phyloP scores from a whole-genome alignment of 2,888 invertebrate genomes.

The Hirtodrosophila duncani region DNA sequence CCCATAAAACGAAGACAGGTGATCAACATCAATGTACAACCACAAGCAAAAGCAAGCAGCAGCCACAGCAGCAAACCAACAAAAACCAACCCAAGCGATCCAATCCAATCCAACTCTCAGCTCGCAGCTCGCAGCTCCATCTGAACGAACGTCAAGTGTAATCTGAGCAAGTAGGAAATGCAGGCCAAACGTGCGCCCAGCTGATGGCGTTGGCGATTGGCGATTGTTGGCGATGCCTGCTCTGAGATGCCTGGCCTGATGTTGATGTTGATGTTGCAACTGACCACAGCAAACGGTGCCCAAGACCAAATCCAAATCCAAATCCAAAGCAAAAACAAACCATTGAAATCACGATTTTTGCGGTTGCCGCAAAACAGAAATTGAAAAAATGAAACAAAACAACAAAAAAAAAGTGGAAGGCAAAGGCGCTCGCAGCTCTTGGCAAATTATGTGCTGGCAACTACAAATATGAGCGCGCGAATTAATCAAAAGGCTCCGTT shows the following conservation, averaged over 20 bases:
- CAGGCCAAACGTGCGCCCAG: conserved; percentile 71
- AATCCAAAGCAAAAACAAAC: conserved; percentile 51
- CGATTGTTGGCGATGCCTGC: conserved; percentile 46
- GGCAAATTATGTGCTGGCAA: conserved; percentile 72
- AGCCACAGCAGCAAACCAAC: conserved; percentile 2
- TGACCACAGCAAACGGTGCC: conserved; percentile 54
- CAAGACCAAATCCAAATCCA: conserved; percentile 30
- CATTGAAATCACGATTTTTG: conserved; percentile 66
- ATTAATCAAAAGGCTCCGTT: conserved; percentile 64
- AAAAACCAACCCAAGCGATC: conserved; percentile 20
- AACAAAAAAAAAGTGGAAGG: conserved; percentile 18
- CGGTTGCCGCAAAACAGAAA: conserved; percentile 39
- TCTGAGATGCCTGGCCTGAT: too few species aligned
- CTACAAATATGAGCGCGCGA: conserved; percentile 71
- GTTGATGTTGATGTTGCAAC: conserved; percentile 59
- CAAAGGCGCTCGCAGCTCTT: conserved; percentile 60
- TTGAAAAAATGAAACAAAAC: conserved; percentile 44
- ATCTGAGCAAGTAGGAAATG: conserved; percentile 71
- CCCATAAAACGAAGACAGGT: conserved; percentile 68
- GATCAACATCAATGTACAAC: conserved; percentile 46
- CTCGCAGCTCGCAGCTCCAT: too few species aligned
- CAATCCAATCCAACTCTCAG: too few species aligned
- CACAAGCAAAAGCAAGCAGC: conserved; percentile 1
- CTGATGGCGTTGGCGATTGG: conserved; percentile 68
- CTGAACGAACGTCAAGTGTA: conserved; percentile 68